These are phyloP conservation scores for Salarias fasciatus DNA, from an alignment of 2,797 vertebrate species.

Conservation along the genomic window DNA sequence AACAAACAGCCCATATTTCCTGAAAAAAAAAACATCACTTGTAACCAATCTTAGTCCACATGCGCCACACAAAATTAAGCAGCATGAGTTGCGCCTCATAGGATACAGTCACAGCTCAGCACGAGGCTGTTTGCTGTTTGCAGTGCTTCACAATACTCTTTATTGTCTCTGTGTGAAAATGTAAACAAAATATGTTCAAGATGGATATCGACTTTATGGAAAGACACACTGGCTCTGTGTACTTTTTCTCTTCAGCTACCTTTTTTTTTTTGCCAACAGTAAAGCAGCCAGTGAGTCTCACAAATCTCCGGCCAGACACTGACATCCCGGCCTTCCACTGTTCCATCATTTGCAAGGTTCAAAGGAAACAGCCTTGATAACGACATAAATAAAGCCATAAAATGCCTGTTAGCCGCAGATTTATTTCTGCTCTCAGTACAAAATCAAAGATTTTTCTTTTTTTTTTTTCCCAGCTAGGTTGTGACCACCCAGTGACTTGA, in stretches of 20 bases:
- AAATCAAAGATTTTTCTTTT: slow-evolving; percentile 37
- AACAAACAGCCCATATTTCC: no score
- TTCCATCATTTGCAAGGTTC: slow-evolving; percentile 14
- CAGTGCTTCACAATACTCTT: slow-evolving; percentile 4
- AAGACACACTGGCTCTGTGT: neutral
- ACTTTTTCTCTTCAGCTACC: neutral
- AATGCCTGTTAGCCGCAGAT: slow-evolving; percentile 25
- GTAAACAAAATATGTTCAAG: slow-evolving; percentile 32
- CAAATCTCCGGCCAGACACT: slow-evolving; percentile 3
- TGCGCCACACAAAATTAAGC: slow-evolving; percentile 29
- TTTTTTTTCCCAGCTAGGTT: slow-evolving; percentile 30
- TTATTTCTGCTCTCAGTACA: slow-evolving; percentile 29
- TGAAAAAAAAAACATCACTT: neutral
- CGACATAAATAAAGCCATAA: slow-evolving; percentile 32
- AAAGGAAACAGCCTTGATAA: slow-evolving; percentile 24
- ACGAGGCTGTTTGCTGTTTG: slow-evolving; percentile 22
- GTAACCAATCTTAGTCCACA: slow-evolving; percentile 26
- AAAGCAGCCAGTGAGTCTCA: slow-evolving; percentile 11
- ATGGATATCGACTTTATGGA: slow-evolving; percentile 5
- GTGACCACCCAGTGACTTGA: slow-evolving; percentile 40
- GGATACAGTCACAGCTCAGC: slow-evolving; percentile 15
- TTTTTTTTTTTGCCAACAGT: no score
- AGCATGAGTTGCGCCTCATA: slow-evolving; percentile 32
- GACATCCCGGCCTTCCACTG: slow-evolving; percentile 26
- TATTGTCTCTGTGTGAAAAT: slow-evolving; percentile 26